Percentiles rank a stretch among this genome's conserved stretches.
These are phyloP conservation scores for Labeo catla DNA, from an alignment of 2,113 vertebrate genomes.

Conservation along the genomic window DNA sequence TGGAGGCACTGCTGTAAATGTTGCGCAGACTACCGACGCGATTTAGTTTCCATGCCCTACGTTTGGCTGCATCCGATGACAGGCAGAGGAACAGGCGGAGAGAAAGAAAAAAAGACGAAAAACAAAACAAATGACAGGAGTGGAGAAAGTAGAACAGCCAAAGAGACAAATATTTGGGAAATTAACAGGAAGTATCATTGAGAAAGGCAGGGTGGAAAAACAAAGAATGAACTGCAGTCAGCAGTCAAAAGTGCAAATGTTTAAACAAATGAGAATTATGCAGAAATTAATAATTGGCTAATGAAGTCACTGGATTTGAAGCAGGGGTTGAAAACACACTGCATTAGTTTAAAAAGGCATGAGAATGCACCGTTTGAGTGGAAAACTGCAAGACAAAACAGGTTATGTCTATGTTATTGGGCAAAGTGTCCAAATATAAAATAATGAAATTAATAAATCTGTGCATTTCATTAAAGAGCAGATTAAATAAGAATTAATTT, in stretches of 20 bases:
- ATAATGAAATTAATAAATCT: not conserved
- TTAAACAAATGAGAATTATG: not conserved
- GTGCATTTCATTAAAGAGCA: not conserved
- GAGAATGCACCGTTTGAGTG: conserved; percentile 6
- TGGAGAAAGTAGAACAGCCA: conserved; percentile 74
- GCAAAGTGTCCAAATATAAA: not conserved
- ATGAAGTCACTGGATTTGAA: conserved; percentile 17
- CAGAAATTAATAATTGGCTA: not conserved
- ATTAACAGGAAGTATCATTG: not conserved
- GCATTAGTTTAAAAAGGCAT: conserved; percentile 10
- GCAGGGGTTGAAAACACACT: conserved; percentile 4
- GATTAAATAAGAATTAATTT: too few species aligned
- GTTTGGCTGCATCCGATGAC: conserved; percentile 86
- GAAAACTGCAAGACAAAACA: conserved; percentile 11
- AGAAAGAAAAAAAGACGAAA: conserved; percentile 65
- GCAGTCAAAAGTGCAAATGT: not conserved
- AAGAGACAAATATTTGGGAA: conserved; percentile 27
- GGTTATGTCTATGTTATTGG: not conserved
- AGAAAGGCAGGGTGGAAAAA: not conserved
- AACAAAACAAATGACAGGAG: conserved; percentile 65
- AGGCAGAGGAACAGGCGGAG: conserved; percentile 59
- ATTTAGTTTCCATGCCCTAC: conserved; percentile 94
- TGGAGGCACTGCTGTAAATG: conserved; percentile 88
- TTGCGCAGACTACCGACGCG: conserved; percentile 94
- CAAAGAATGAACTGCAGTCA: not conserved